Base-by-base conservation (phyloP, 1,140 invertebrate genomes). In the Zaprionus kolodkinae region DNA sequence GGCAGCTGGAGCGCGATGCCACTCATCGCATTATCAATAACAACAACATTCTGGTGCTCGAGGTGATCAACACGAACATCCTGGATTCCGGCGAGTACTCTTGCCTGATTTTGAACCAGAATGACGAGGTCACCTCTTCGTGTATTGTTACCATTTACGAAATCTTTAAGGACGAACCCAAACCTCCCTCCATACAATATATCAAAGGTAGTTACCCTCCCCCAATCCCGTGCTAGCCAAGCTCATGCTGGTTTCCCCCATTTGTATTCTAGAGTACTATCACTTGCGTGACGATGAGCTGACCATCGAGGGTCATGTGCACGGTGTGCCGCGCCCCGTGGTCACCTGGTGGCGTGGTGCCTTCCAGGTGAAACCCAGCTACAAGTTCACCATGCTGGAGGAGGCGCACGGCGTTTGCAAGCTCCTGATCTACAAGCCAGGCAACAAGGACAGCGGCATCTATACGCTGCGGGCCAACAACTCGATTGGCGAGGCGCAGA, bases 31-130 rank as follows among this genome's bases (percentile, higher is more conserved):
- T 94, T 3, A 94, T 94, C 64, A 94, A 94, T 71, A 93, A 94
- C 9, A 95, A 96, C 83, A 96, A 96, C 25, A 94, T 97, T 36
- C 94, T 96, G 33, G 95, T 95, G n/a, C 92, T 98, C 59, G 96
- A 97, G 93, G 94, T 98, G 43, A 73, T 95, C 61, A 94, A 95
- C 75, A 94, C 94, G 0, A 93, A 93, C 15, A 93, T 94, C 3
- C 93, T 94, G 78, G 96, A 97, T 89, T 95, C 95, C 7, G 96
- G 95, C 36, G 95, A 96, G 80, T 97, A 97, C 77, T 94, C 94
- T 11, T 97, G 97, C 86, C 93, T 95, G 3, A 96, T 96, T 21
- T 94, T 94, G 72, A 97, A 97, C 93, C 93, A 94, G 65, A 94
- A 96, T 79, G 97, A 97, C 38, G 94, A 95, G 69, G 93, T 95